Conservation (phyloP, 2,113 vertebrate genomes). For the Mungos mungo region DNA sequence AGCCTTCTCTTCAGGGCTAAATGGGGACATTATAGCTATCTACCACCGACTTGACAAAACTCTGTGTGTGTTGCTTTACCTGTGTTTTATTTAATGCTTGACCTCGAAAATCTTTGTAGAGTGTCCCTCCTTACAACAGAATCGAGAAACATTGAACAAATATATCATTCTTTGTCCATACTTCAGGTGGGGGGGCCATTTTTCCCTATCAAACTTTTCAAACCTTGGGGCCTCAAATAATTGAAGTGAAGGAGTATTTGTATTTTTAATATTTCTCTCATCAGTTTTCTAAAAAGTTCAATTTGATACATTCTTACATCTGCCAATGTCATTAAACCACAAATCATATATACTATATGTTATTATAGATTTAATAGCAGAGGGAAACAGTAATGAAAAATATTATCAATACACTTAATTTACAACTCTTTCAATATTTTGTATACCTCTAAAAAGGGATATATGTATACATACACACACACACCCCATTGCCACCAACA, state of each 20-base stretch:
- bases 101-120: slow-evolving; percentile 66
- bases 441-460: not conserved
- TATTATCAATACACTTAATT: not conserved
- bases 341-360: not conserved
- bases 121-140: slow-evolving; percentile 22
- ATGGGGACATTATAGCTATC: slow-evolving; percentile 65
- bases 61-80: slow-evolving; percentile 64
- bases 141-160: slow-evolving; percentile 24
- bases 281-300: not conserved
- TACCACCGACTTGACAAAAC: slow-evolving; percentile 50
- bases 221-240: not conserved
- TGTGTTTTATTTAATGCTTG: slow-evolving; percentile 75
- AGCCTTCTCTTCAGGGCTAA: slow-evolving; percentile 59
- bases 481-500: not conserved
- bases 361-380: not conserved
- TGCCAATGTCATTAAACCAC: not conserved
- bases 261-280: slow-evolving; percentile 1
- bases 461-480: not conserved
- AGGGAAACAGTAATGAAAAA: not conserved
- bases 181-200: not conserved
- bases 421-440: not conserved
- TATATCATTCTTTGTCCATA: not conserved
- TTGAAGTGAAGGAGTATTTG: slow-evolving; percentile 14
- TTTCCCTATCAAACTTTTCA: not conserved
- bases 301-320: not conserved